phyloP scores from a whole-genome alignment of 2,888 invertebrate species.

The Drosophila koepferae region DNA sequence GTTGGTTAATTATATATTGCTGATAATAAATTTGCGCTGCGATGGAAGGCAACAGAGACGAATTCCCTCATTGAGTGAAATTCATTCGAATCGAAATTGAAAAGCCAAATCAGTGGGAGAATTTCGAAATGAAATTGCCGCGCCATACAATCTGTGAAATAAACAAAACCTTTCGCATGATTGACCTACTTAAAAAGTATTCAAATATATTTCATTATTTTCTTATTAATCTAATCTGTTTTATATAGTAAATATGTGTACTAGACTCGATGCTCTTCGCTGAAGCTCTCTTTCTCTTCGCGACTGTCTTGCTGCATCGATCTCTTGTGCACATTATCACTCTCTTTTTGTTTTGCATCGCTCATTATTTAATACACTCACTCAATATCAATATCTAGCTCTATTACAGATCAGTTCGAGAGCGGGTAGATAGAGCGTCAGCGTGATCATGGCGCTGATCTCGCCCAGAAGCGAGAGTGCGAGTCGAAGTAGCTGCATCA shows the following conservation, averaged over 20 bases:
- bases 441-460: conserved; percentile 20
- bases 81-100: not conserved
- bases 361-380: too few relatives aligned
- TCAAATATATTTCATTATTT: not conserved
- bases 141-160: conserved; percentile 4
- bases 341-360: not conserved
- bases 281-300: not conserved
- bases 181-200: not conserved
- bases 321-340: not conserved
- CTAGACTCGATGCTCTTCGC: not conserved
- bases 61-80: not conserved
- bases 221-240: not conserved
- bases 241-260: not conserved
- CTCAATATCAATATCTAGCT: not conserved
- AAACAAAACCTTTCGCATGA: not conserved
- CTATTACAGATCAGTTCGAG: not conserved
- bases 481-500: not conserved
- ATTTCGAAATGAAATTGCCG: not conserved
- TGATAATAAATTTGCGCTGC: conserved; percentile 3
- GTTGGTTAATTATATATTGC: not conserved
- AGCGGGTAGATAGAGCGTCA: not conserved
- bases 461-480: conserved; percentile 9
- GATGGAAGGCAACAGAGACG: not conserved
- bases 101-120: not conserved
- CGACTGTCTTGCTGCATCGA: not conserved